Evolutionary conservation across 2,113 vertebrate species (phyloP).

Genomic region (Dasyornis broadbenti): DNA sequence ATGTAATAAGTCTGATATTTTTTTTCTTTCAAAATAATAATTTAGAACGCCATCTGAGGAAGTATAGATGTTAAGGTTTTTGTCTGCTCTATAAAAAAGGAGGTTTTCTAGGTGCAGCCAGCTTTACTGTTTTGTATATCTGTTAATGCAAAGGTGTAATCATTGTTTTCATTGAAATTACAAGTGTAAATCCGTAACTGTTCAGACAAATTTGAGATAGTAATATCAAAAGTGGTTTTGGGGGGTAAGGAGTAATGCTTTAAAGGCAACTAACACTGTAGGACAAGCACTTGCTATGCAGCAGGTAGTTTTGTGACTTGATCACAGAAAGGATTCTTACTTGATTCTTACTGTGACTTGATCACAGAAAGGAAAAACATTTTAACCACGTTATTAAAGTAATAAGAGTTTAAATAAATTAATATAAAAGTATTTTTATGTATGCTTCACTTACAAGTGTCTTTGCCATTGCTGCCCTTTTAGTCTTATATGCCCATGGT

Average conservation of each 20-base stretch:
- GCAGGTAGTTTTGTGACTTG: background rate
- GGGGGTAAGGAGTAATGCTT: background rate
- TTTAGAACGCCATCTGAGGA: background rate
- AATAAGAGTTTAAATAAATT: background rate
- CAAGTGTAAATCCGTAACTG: background rate
- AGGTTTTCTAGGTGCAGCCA: background rate
- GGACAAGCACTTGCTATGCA: background rate
- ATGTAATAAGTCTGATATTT: background rate
- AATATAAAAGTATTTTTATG: background rate
- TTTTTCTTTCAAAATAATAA: background rate
- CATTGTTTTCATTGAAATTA: background rate
- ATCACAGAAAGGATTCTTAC: background rate
- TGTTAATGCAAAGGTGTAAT: background rate
- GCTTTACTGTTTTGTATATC: background rate
- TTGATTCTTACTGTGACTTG: background rate
- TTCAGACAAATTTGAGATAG: background rate
- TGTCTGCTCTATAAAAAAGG: background rate
- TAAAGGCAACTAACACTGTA: background rate
- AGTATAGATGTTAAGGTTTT: background rate
- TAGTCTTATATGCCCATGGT: background rate
- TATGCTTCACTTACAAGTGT: background rate
- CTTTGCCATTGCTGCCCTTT: background rate
- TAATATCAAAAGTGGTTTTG: background rate
- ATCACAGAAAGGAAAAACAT: background rate
- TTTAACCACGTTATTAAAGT: background rate